Conservation (phyloP, 2,113 vertebrate species). For the Holacanthus passer region DNA sequence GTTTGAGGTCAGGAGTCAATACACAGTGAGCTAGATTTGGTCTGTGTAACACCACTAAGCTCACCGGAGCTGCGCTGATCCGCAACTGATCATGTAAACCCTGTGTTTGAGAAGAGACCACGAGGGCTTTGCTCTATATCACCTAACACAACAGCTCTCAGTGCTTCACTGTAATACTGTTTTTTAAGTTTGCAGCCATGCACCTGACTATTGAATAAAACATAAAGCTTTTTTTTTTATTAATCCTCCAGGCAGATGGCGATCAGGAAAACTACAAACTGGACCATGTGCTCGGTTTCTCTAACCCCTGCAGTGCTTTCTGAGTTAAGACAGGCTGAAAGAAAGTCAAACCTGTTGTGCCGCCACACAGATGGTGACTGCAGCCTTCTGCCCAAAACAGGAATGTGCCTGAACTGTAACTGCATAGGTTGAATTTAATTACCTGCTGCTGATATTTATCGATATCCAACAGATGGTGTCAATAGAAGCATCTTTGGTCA, state of each 20-base stretch:
- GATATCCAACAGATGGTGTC: background rate
- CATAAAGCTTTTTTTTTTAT: constrained; percentile 34
- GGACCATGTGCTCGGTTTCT: constrained; percentile 7
- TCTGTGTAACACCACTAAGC: constrained; percentile 16
- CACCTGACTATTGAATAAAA: constrained; percentile 41
- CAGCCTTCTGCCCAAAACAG: constrained; percentile 22
- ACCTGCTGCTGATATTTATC: constrained; percentile 26
- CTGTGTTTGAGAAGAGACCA: background rate
- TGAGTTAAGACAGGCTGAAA: constrained; percentile 7
- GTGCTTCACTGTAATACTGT: constrained; percentile 14
- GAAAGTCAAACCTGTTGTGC: constrained; percentile 47
- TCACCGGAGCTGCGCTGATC: constrained; percentile 20
- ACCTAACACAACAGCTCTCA: constrained; percentile 1
- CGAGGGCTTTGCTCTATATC: constrained; percentile 11
- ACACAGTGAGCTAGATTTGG: constrained; percentile 20
- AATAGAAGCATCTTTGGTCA: constrained; percentile 7
- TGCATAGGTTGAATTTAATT: constrained; percentile 16
- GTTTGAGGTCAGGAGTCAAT: constrained; percentile 44
- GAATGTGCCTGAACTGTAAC: constrained; percentile 24
- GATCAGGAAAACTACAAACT: constrained; percentile 17
- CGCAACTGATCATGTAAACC: constrained; percentile 36
- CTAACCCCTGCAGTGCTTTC: constrained; percentile 1
- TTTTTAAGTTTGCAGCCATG: constrained; percentile 34
- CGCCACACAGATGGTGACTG: constrained; percentile 19
- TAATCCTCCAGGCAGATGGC: constrained; percentile 27